Conservation (phyloP, 1,140 invertebrate species). For the Drosophila prosaltans region DNA sequence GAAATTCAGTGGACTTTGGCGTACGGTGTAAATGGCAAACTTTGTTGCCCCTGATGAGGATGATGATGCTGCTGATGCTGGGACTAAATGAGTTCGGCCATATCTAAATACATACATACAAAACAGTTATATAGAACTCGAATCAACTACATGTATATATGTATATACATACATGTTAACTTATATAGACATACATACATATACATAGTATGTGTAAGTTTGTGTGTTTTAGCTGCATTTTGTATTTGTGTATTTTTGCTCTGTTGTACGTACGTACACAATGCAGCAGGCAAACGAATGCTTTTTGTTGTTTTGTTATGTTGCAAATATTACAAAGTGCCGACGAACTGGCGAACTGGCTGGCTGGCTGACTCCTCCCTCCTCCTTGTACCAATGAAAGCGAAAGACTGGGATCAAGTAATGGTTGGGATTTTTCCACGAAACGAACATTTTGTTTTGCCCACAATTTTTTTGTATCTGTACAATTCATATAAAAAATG, state of each 20-base stretch:
- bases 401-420: slow-evolving; percentile 26
- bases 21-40: slow-evolving; percentile 56
- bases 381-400: background rate
- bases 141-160: background rate
- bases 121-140: slow-evolving; percentile 31
- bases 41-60: slow-evolving; percentile 37
- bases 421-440: slow-evolving; percentile 20
- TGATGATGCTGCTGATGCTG: slow-evolving; percentile 27
- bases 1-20: slow-evolving; percentile 39
- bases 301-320: slow-evolving; percentile 31
- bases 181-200: slow-evolving; percentile 7
- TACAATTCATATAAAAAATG: too few species aligned
- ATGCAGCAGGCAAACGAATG: slow-evolving; percentile 5
- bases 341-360: slow-evolving; percentile 8
- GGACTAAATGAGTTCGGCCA: slow-evolving; percentile 64
- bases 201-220: background rate
- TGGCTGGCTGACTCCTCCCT: background rate
- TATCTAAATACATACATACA: slow-evolving; percentile 38
- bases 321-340: slow-evolving; percentile 21
- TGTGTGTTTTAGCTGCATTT: slow-evolving; percentile 28
- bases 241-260: slow-evolving; percentile 41
- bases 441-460: background rate
- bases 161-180: slow-evolving; percentile 4
- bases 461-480: background rate
- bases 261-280: slow-evolving; percentile 3